phyloP scores from a whole-genome alignment of 1,140 invertebrate genomes.

The Coelopa frigida region DNA sequence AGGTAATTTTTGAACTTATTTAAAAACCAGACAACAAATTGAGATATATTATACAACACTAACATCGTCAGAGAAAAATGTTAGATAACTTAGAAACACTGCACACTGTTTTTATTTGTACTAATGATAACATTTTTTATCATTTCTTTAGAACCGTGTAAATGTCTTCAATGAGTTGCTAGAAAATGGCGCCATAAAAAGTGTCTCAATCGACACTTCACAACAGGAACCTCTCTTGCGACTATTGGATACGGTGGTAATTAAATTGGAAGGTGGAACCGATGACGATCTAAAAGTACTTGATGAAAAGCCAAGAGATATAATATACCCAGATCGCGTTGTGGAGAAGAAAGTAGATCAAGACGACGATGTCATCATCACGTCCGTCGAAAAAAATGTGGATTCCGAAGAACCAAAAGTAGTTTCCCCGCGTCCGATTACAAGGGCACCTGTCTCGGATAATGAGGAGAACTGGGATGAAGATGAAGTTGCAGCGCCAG shows the following conservation, averaged over 20 bases:
- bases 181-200: conserved; percentile 64
- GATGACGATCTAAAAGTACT: conserved; percentile 86
- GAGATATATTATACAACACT: no score
- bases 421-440: conserved; percentile 21
- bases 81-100: neutral
- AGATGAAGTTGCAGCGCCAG: conserved; percentile 20
- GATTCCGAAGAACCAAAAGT: conserved; percentile 31
- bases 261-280: conserved; percentile 94
- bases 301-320: conserved; percentile 54
- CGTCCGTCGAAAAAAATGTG: conserved; percentile 27
- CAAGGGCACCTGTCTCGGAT: conserved; percentile 14
- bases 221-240: conserved; percentile 80
- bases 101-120: neutral
- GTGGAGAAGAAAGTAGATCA: conserved; percentile 44
- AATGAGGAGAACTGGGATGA: conserved; percentile 49
- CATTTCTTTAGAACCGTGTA: conserved; percentile 58
- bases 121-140: conserved; percentile 14
- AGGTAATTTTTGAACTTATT: conserved; percentile 51
- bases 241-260: conserved; percentile 92
- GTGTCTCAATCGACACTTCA: conserved; percentile 77
- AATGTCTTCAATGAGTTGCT: conserved; percentile 85
- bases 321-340: conserved; percentile 14
- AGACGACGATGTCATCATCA: conserved; percentile 27
- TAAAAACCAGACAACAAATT: no score
- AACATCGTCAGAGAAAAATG: no score